Percentiles rank a stretch among this genome's conserved stretches.
phyloP scores from a whole-genome alignment of 2,888 invertebrate genomes.

The Phania funesta region DNA sequence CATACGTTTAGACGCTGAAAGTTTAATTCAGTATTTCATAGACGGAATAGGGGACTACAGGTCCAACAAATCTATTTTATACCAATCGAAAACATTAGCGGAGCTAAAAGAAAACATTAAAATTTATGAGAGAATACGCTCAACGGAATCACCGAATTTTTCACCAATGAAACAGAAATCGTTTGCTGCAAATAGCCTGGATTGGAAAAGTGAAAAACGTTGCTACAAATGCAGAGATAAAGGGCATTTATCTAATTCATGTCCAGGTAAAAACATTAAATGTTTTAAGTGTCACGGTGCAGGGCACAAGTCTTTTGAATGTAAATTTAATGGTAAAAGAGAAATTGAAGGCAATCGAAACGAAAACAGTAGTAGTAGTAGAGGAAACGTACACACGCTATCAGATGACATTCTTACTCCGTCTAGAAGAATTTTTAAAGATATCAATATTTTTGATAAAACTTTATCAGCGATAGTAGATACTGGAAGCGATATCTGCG shows the following conservation, averaged over 20 bases:
- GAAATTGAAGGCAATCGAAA: too few relatives aligned
- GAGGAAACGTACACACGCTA: slow-evolving; percentile 18
- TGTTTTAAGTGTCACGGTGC: too few relatives aligned
- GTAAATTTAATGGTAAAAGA: too few relatives aligned
- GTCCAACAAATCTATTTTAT: too few relatives aligned
- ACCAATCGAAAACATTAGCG: too few relatives aligned
- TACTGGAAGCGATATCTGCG: slow-evolving; percentile 44
- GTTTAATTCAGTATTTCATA: slow-evolving; percentile 1
- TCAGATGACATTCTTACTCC: not conserved
- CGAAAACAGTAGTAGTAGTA: too few relatives aligned
- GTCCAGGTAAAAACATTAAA: too few relatives aligned
- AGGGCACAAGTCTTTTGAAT: too few relatives aligned
- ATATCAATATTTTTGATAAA: not conserved
- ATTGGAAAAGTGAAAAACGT: not conserved
- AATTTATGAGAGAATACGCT: not conserved
- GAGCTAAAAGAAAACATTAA: slow-evolving; percentile 29
- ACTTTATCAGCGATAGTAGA: slow-evolving; percentile 31
- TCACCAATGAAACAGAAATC: not conserved
- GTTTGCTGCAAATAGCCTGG: not conserved
- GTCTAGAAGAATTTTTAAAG: slow-evolving; percentile 22
- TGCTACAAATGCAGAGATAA: slow-evolving; percentile 15
- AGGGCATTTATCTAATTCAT: slow-evolving; percentile 11
- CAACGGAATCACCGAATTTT: slow-evolving; percentile 5
- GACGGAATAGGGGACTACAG: not conserved
- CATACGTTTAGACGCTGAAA: not conserved